Evolutionary conservation across 2,888 invertebrate species (phyloP), one percentile per base, ranked within the genome.

Genomic region (Gisinianus flammeolus): DNA sequence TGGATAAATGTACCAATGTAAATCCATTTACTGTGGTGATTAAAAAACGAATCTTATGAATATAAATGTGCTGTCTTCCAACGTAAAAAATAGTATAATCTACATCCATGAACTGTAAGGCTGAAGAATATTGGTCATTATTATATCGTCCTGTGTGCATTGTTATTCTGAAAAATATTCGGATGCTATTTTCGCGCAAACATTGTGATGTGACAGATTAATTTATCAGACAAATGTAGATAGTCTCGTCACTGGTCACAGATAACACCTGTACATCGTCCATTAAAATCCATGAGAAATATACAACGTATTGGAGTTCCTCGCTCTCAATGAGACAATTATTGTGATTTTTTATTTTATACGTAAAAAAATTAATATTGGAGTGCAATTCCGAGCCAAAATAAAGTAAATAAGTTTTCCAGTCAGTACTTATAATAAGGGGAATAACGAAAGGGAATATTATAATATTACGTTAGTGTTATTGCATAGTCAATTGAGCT

Each of bases 181-280:
- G n/a, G n/a, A n/a, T n/a, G 16, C 4, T 56, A 56, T 10, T n/a
- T 22, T 56, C 4, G 56, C 6, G 44, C 56, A 4, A 22, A 22
- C 56, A 56, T 22, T 56, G 56, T 12, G 56, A n/a, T 56, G 16
- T 56, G 16, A 22, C 56, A 56, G 56, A n/a, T 12, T 10, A 8
- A 56, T n/a, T 56, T 56, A n/a, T 56, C 56, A 56, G 4, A 56
- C 8, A 56, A 56, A 56, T 12, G 56, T n/a, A 56, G 56, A 56
- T n/a, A 56, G 22, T n/a, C 4, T 5, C 16, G 4, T 56, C 19
- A n/a, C 4, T n/a, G 16, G 8, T 12, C 4, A n/a, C 56, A 56
- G 8, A n/a, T n/a, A n/a, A n/a, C 56, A 56, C n/a, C 6, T 56
- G 22, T n/a, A 56, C 19, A 8, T 56, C 56, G n/a, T 56, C 56